A percentile compares a stretch with the other conserved stretches of the same genome.
Evolutionary conservation across 2,797 vertebrate species (phyloP).

Genomic region (Danio jaintianensis): DNA sequence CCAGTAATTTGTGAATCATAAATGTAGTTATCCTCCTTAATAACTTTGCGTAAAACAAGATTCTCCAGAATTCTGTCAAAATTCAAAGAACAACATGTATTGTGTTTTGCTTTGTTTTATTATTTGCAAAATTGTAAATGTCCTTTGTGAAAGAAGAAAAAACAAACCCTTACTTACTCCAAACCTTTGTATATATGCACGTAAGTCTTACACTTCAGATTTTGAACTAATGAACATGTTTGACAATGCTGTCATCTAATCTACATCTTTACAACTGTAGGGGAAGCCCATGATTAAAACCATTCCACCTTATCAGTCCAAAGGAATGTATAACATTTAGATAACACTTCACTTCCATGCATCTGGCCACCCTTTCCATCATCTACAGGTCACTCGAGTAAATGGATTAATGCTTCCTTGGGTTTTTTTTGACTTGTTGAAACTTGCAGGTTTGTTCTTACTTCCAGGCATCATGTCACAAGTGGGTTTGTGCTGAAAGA

Average conservation of each 20-base stretch:
- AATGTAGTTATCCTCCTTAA: too few relatives aligned
- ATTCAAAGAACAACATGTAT: too few relatives aligned
- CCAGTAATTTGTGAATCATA: too few relatives aligned
- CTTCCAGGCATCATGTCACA: slow-evolving; percentile 44
- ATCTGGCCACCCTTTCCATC: slow-evolving; percentile 6
- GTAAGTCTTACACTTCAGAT: not conserved
- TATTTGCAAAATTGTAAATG: too few relatives aligned
- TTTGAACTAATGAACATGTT: slow-evolving; percentile 6
- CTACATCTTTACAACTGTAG: slow-evolving; percentile 66
- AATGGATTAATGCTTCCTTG: slow-evolving; percentile 20
- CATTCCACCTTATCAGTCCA: slow-evolving; percentile 38
- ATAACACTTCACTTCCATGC: slow-evolving; percentile 18
- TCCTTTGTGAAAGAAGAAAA: too few relatives aligned
- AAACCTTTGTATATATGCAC: not conserved
- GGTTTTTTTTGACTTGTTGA: slow-evolving; percentile 18
- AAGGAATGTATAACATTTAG: slow-evolving; percentile 66
- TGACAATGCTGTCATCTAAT: slow-evolving; percentile 14
- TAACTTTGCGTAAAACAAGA: too few relatives aligned
- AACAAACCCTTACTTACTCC: not conserved
- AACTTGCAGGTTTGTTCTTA: slow-evolving; percentile 3
- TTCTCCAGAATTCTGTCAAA: too few relatives aligned
- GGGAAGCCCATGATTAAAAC: slow-evolving; percentile 52
- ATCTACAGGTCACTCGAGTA: slow-evolving; percentile 22
- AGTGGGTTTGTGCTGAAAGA: slow-evolving; percentile 8
- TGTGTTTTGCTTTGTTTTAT: too few relatives aligned